Evolutionary conservation across 2,113 vertebrate genomes (phyloP), one percentile per base, ranked within the genome.

Genomic region (Poeciliopsis prolifica): DNA sequence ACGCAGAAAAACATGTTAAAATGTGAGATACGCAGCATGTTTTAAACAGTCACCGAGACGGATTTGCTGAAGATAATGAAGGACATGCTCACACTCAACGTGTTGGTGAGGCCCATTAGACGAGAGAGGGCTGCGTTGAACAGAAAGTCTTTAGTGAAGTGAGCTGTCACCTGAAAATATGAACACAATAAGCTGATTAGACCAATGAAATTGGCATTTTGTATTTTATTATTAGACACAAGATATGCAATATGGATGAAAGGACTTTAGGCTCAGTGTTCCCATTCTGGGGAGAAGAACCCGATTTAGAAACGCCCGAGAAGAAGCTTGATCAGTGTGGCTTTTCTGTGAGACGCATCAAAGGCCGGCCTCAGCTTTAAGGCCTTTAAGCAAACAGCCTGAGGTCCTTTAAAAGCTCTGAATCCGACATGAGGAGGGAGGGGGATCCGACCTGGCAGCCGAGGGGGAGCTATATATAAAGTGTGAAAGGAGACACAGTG

Each of bases 121-220:
- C 94, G 95, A 58, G 98, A 96, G 90, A 99, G 95, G n/a, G 93
- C 97, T 11, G 96, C 94, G 42, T 99, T 98, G 88, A 99, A 94
- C 22, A 96, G 90, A 90, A 97, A 96, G 90, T 97, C 96, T 87
- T 98, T 94, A 2, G 94, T 95, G 92, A 98, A 97, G 88, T 96
- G 88, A 69, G 83, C 61, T 0, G 97, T 99, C 86, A 99, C 96
- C 98, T 99, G 77, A 72, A 83, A 74, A 79, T 0, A 81, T 72
- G 75, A 87, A 65, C 29, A 72, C 29, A 74, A 85, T 24, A 69
- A 65, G 44, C 22, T 51, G 1, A 37, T 7, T 61, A 9, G 2
- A 5, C 60, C 11, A 63, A 65, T 40, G 26, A 44, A 51, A 68
- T 75, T 13, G 0, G 42, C 11, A 11, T 22, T 61, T 4, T 66